Evolutionary conservation across 2,888 invertebrate genomes (phyloP).

Genomic region (Anorthoa munda): DNA sequence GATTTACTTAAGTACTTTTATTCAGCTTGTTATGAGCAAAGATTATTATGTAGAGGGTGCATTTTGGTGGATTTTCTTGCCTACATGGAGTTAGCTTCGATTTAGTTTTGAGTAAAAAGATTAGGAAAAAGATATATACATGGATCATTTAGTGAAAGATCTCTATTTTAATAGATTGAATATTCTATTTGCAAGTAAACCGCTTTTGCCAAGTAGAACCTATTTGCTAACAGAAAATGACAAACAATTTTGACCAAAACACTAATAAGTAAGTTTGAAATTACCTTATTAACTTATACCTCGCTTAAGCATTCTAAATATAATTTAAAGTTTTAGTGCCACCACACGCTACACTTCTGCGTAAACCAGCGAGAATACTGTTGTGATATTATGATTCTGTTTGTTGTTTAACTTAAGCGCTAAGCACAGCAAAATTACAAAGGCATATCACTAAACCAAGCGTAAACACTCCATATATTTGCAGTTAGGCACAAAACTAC

Average conservation of each 20-base stretch:
- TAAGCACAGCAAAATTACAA: neutral
- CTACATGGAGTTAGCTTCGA: conserved; percentile 10
- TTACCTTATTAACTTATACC: too few species aligned
- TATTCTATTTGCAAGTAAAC: neutral
- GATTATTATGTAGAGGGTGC: conserved; percentile 57
- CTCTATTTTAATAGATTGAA: neutral
- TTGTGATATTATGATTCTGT: too few species aligned
- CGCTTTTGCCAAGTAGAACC: neutral
- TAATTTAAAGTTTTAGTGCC: too few species aligned
- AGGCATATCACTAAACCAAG: neutral
- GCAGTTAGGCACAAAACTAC: conserved; percentile 35
- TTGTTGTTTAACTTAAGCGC: too few species aligned
- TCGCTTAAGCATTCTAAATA: too few species aligned
- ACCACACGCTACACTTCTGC: too few species aligned
- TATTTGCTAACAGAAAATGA: neutral
- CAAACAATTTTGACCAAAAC: too few species aligned
- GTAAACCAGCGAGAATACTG: too few species aligned
- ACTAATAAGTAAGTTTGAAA: too few species aligned
- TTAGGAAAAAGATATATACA: neutral
- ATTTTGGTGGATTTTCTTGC: conserved; percentile 20
- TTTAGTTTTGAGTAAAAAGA: neutral
- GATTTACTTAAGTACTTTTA: conserved; percentile 79
- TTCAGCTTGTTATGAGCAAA: conserved; percentile 69
- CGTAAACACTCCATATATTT: neutral
- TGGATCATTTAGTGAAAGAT: neutral